Evolutionary conservation across 2,888 invertebrate genomes (phyloP).

Genomic region (Catocala sponsa): DNA sequence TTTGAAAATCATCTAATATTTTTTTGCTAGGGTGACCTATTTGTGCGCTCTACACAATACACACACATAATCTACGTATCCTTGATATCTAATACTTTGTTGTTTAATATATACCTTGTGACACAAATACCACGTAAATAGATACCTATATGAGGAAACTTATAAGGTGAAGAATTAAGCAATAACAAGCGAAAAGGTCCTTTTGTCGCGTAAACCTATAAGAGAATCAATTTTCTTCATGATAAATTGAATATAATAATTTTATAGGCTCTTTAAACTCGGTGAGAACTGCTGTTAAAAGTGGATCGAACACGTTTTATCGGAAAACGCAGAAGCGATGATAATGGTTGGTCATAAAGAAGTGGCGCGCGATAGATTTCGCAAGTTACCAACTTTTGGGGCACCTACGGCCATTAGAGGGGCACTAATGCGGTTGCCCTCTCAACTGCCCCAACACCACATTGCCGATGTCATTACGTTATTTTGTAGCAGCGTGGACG

Average conservation of each 20-base stretch:
- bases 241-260: conserved; percentile 78
- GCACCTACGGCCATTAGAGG: conserved; percentile 78
- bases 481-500: conserved; percentile 41
- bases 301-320: conserved; percentile 83
- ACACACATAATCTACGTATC: too few relatives aligned
- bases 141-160: too few relatives aligned
- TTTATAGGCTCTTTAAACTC: conserved; percentile 79
- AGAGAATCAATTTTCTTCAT: conserved; percentile 53
- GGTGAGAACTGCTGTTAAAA: conserved; percentile 77
- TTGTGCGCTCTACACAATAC: too few relatives aligned
- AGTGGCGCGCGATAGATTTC: conserved; percentile 83
- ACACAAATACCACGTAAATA: too few relatives aligned
- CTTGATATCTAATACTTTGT: too few relatives aligned
- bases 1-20: too few relatives aligned
- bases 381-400: conserved; percentile 84
- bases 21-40: too few relatives aligned
- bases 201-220: conserved; percentile 35
- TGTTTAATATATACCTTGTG: too few relatives aligned
- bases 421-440: conserved; percentile 73
- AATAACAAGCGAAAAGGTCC: neutral
- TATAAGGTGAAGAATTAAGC: neutral
- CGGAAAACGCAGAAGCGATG: conserved; percentile 81
- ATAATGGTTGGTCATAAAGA: conserved; percentile 86
- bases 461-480: conserved; percentile 62
- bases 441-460: conserved; percentile 60